Evolutionary conservation across 2,888 invertebrate genomes (phyloP), one percentile per base, ranked within the genome.

Genomic region (Erebia epiphron): DNA sequence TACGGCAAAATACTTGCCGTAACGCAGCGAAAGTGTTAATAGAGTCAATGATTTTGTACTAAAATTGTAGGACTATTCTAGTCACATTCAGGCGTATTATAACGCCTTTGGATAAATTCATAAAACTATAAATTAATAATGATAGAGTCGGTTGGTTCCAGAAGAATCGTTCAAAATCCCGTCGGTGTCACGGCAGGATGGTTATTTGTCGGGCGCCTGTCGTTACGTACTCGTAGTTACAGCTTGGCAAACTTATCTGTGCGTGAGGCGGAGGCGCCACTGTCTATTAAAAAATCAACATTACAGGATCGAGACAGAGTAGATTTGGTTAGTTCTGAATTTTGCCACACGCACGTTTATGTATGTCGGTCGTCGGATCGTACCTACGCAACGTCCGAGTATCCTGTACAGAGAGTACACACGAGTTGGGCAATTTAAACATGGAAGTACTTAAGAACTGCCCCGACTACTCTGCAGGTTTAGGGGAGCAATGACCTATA

Each of bases 401-500:
- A 86, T 91, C 91, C 91, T 91, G 91, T 91, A 92, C 90, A 43
- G 88, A 90, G 89, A 87, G 89, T 89, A 91, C 91, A 89, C 89
- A 88, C 88, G 82, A 86, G 82, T 86, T 88, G 88, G 90, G 89
- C 90, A 93, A 92, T 93, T 93, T 92, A 91, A 92, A 91, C 92
- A 90, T 87, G 86, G 86, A 83, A 86, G 90, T 91, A 91, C 91
- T 89, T 87, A 86, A 85, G 86, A 90, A 91, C 90, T 86, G 92
- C 89, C 91, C 91, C 82, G 91, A 91, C 91, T 89, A 82, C 90
- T 91, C 87, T 83, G 79, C 91, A 89, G 89, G 89, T 93, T 93
- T 93, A 91, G 92, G 92, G 92, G 92, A 92, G 90, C 92, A 93
- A 89, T 90, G 92, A 93, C 92, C 92, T 91, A 93, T 92, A 92